Base-by-base conservation (phyloP, 2,888 invertebrate species). In the Drosophila merina region DNA sequence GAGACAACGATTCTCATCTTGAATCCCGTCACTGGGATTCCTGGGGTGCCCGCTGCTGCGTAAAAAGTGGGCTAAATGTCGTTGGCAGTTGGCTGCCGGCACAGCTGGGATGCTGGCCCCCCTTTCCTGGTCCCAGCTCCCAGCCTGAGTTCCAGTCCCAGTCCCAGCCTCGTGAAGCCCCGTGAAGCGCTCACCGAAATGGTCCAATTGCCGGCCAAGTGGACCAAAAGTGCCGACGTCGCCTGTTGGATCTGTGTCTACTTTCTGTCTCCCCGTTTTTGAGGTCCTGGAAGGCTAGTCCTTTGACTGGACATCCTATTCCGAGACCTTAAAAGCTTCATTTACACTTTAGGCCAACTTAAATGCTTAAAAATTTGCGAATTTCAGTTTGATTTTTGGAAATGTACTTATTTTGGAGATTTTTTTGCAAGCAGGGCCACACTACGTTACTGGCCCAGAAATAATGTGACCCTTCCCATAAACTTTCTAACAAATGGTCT, bases 21-120 rank as follows among this genome's bases (percentile, higher is more conserved):
- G 7, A 10, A 36, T 36, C 20, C 44, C 25, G 30, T 20, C 20
- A 62, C 48, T 36, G 9, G 25, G 66, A 57, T 44, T 69, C 69
- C 55, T 50, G 68, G 50, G 47, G 70, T 48, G 59, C 31, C 58
- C 48, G 58, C 48, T 59, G 72, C 71, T 72, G 64, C 51, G 71
- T 71, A 64, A 71, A 71, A 71, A 71, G 64, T 64, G 71, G 71
- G 73, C 71, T 72, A 72, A 57, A 71, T 72, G 71, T 71, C 73
- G 64, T 57, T 71, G 64, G 50, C 70, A 71, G 70, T 63, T 44
- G 47, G 1, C 68, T 66, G 68, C 44, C 56, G 6, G 68, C 56
- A 33, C 56, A 66, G 66, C 68, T 66, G 48, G 60, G 60, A 40
- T 47, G 20, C 20, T 20, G 2, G 20, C 20, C 20, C 20, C 20